Conservation (phyloP, 2,113 vertebrate genomes). For the Hyperoodon ampullatus region DNA sequence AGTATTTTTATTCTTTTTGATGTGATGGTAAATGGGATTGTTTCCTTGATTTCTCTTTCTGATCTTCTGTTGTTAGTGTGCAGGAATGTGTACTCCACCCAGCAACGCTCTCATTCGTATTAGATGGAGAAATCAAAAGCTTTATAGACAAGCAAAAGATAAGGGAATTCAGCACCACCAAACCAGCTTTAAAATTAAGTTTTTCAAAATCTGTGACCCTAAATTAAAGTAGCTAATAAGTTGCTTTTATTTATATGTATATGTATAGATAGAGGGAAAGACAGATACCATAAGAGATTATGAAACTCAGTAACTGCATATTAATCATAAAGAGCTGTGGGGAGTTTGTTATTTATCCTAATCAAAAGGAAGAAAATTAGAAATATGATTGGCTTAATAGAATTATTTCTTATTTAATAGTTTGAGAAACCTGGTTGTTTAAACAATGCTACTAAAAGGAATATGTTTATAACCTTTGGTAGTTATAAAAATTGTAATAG, state of each 20-base stretch:
- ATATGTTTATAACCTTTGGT: neutral
- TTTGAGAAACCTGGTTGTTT: constrained; percentile 47
- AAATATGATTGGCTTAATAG: neutral
- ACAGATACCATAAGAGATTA: neutral
- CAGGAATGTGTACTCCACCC: neutral
- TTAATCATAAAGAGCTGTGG: neutral
- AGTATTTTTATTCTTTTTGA: neutral
- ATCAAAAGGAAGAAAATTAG: neutral
- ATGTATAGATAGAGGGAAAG: neutral
- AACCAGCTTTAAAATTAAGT: neutral
- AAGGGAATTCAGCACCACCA: neutral
- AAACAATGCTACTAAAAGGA: neutral
- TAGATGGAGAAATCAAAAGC: neutral
- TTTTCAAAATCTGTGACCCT: neutral
- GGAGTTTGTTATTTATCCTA: neutral
- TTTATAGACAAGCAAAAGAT: neutral
- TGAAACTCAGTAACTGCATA: neutral
- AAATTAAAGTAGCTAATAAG: constrained; percentile 19
- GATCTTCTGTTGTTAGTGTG: neutral
- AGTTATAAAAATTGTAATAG: neutral
- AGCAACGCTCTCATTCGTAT: neutral
- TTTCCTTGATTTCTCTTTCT: neutral
- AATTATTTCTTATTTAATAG: neutral
- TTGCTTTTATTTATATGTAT: neutral
- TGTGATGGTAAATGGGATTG: neutral